Evolutionary conservation across 37 sponge, comb jelly and placozoan genomes (phyloP).

Genomic region (Diacarnus erythraeanus): DNA sequence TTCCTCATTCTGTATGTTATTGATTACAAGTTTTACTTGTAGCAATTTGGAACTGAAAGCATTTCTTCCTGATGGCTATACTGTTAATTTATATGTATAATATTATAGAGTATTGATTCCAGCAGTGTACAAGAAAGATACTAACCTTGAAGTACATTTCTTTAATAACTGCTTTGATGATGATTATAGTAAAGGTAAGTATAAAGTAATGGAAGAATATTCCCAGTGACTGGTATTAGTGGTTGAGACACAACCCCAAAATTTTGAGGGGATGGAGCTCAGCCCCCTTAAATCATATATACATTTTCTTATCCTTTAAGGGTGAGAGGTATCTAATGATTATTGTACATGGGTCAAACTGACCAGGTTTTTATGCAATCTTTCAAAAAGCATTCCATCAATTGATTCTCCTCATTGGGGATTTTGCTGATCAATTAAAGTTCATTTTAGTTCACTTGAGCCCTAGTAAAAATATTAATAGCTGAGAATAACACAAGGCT

Average conservation of each 20-base stretch:
- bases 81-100: not conserved
- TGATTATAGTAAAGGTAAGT: slow-evolving; percentile 24
- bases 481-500: no score
- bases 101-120: slow-evolving; percentile 32
- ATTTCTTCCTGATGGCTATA: not conserved
- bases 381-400: no score
- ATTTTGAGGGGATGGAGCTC: no score
- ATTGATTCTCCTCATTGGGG: no score
- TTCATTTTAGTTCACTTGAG: no score
- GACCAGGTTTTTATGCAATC: no score
- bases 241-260: not conserved
- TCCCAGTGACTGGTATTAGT: not conserved
- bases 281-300: no score
- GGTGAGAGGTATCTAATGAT: no score
- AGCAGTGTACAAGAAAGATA: slow-evolving; percentile 40
- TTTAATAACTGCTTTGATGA: slow-evolving; percentile 60
- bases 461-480: no score
- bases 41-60: not conserved
- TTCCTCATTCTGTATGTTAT: not conserved
- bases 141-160: slow-evolving; percentile 33
- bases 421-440: no score
- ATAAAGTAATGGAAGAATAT: not conserved
- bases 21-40: not conserved
- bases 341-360: no score
- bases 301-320: no score